Conservation (phyloP, 2,888 invertebrate species). For the Endomychus coccineus region DNA sequence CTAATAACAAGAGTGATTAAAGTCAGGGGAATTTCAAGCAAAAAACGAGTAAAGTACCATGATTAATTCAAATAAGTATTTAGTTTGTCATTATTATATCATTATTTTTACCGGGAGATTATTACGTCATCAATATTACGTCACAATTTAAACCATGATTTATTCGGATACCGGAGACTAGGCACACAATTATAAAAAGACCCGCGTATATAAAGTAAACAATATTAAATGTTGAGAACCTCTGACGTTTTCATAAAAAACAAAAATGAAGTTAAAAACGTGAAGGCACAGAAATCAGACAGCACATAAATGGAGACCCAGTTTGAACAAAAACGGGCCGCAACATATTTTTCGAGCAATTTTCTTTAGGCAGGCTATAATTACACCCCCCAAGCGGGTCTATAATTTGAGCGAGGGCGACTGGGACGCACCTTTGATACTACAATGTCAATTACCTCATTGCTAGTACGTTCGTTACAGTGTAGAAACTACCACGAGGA, state of each 20-base stretch:
- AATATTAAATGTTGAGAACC: conserved; percentile 1
- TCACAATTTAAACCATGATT: too few species aligned
- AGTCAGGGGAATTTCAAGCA: too few species aligned
- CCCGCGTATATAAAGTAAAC: too few species aligned
- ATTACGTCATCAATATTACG: too few species aligned
- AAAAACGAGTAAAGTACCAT: too few species aligned
- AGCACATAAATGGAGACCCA: conserved; percentile 4
- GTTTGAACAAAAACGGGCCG: conserved; percentile 12
- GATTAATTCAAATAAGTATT: too few species aligned
- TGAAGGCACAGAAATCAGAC: conserved; percentile 5
- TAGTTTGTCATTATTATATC: too few species aligned
- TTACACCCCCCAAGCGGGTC: conserved; percentile 41
- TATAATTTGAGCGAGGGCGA: conserved; percentile 42
- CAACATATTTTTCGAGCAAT: conserved; percentile 41
- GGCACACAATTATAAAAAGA: too few species aligned
- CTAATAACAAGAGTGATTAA: too few species aligned
- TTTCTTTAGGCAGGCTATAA: conserved; percentile 41
- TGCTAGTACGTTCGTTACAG: too few species aligned
- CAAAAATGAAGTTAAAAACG: conserved; percentile 3
- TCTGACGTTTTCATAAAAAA: conserved; percentile 1
- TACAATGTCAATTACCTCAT: conserved; percentile 40
- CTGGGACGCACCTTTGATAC: conserved; percentile 41
- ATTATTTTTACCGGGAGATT: too few species aligned
- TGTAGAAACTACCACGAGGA: conserved; percentile 4
- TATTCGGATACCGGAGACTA: too few species aligned